A percentile compares a stretch with the other conserved stretches of the same genome.
These are phyloP conservation scores for Parauchenoglanis ngamensis DNA, from an alignment of 2,797 vertebrate genomes.

Conservation along the genomic window DNA sequence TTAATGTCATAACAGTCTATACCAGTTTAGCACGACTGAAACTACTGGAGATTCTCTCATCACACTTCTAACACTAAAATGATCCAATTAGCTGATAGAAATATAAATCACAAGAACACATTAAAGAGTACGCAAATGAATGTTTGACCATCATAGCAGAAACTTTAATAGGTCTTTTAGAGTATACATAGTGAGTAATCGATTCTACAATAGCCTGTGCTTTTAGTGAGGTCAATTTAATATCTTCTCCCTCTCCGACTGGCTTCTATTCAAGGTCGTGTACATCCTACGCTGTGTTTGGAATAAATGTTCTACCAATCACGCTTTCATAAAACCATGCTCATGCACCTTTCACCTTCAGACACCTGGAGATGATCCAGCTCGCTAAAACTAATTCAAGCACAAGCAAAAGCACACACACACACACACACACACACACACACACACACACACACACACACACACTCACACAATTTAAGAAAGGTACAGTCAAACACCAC, in stretches of 20 bases:
- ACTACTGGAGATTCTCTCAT: background rate
- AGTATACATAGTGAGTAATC: slow-evolving; percentile 14
- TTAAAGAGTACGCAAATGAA: background rate
- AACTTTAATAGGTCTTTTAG: background rate
- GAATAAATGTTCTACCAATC: slow-evolving; percentile 28
- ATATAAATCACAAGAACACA: background rate
- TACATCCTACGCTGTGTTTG: background rate
- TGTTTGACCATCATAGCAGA: slow-evolving; percentile 10
- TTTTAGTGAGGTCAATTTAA: slow-evolving; percentile 41
- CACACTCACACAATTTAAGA: background rate
- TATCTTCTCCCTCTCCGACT: slow-evolving; percentile 5
- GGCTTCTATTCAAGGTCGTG: slow-evolving; percentile 27
- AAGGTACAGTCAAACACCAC: background rate
- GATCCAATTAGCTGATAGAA: background rate
- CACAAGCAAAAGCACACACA: background rate
- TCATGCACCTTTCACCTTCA: slow-evolving; percentile 27
- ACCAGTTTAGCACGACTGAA: background rate
- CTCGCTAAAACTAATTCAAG: background rate
- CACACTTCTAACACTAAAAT: background rate
- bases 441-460: background rate
- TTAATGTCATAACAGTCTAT: background rate
- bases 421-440: background rate
- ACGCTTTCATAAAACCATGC: too few relatives aligned
- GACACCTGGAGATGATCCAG: background rate
- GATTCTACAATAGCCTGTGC: slow-evolving; percentile 15